phyloP scores from a whole-genome alignment of 2,797 vertebrate genomes.

The Gambusia yucatana region DNA sequence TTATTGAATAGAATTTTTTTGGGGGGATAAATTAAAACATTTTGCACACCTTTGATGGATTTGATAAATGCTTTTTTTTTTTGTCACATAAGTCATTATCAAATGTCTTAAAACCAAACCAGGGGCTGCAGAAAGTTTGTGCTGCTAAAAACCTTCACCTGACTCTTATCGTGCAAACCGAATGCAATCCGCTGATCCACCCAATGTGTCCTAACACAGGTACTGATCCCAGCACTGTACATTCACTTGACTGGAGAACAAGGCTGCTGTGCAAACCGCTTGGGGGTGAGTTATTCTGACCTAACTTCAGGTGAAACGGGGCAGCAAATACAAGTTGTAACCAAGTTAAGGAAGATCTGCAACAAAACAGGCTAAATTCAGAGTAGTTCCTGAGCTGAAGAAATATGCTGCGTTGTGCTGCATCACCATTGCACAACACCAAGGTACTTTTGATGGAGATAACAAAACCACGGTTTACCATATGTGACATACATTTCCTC shows the following conservation, averaged over 20 bases:
- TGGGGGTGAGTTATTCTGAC: slow-evolving; percentile 75
- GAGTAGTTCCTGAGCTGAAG: neutral
- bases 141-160: neutral
- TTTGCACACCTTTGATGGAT: neutral
- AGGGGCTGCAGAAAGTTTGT: neutral
- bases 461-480: neutral
- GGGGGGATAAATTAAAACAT: neutral
- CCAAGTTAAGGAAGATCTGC: neutral
- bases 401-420: slow-evolving; percentile 17
- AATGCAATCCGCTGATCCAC: neutral
- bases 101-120: neutral
- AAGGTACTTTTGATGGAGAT: neutral
- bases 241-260: slow-evolving; percentile 75
- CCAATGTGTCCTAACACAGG: slow-evolving; percentile 55
- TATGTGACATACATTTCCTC: neutral
- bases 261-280: slow-evolving; percentile 80
- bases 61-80: neutral
- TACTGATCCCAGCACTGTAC: slow-evolving; percentile 78
- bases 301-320: neutral
- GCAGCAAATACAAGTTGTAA: neutral
- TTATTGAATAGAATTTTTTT: neutral
- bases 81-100: neutral
- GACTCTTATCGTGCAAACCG: neutral
- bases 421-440: slow-evolving; percentile 15
- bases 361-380: neutral